phyloP scores from a whole-genome alignment of 2,113 vertebrate genomes.

The Blennius ocellaris region DNA sequence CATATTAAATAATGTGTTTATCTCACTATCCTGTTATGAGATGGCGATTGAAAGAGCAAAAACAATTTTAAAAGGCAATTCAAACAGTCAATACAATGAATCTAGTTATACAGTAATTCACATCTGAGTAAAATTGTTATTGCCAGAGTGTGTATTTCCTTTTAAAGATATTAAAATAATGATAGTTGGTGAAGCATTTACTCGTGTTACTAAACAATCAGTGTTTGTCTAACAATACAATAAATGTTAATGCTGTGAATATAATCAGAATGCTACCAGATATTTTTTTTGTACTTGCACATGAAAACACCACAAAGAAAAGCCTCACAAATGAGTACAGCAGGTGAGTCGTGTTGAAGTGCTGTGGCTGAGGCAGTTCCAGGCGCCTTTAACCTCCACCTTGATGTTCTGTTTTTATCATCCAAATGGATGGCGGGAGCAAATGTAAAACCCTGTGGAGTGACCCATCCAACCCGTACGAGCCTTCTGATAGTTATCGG shows the following conservation, averaged over 20 bases:
- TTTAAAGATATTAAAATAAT: too few species aligned
- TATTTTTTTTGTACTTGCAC: too few species aligned
- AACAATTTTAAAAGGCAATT: too few species aligned
- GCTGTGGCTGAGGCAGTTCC: slow-evolving; percentile 37
- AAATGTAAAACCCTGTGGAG: slow-evolving; percentile 44
- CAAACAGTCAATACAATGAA: too few species aligned
- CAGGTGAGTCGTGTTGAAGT: slow-evolving; percentile 20
- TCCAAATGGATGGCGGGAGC: slow-evolving; percentile 30
- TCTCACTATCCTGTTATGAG: too few species aligned
- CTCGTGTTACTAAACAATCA: neutral
- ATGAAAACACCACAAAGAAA: slow-evolving; percentile 14
- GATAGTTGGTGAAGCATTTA: neutral
- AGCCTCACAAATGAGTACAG: slow-evolving; percentile 17
- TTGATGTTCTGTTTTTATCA: slow-evolving; percentile 57
- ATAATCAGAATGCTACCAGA: neutral
- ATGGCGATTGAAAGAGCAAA: too few species aligned
- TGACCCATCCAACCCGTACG: slow-evolving; percentile 46
- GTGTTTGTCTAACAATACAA: neutral
- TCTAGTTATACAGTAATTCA: too few species aligned
- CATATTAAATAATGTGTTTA: too few species aligned
- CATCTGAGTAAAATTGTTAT: too few species aligned
- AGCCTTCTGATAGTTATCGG: slow-evolving; percentile 54
- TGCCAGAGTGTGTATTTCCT: too few species aligned
- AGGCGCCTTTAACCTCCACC: slow-evolving; percentile 48
- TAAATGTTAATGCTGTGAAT: neutral